A percentile compares a stretch with the other conserved stretches of the same genome.
Evolutionary conservation across 2,888 invertebrate species (phyloP).

Genomic region (Tetragonisca angustula): DNA sequence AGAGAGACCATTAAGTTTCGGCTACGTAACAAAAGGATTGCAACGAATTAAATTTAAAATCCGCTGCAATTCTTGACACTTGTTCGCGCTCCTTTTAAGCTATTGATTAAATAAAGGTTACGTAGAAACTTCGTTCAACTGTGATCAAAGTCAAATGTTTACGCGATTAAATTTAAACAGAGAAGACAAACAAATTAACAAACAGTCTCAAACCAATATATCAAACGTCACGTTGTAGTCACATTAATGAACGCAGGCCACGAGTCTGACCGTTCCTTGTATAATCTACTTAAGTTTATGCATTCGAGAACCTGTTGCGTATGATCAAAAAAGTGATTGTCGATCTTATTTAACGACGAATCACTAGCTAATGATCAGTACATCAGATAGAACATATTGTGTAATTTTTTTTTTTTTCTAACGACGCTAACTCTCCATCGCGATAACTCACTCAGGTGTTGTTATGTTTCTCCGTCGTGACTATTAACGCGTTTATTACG

Average conservation of each 20-base stretch:
- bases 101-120: background rate
- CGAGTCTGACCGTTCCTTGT: background rate
- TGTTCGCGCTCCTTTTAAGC: too few relatives aligned
- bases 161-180: background rate
- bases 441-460: background rate
- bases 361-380: background rate
- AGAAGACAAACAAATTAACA: background rate
- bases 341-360: constrained; percentile 2
- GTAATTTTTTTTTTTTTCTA: background rate
- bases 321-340: background rate
- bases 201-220: background rate
- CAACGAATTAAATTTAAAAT: background rate
- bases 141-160: too few relatives aligned
- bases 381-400: constrained; percentile 20
- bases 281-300: background rate
- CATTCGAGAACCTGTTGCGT: background rate
- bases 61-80: background rate
- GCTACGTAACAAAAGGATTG: background rate
- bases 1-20: background rate
- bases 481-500: background rate
- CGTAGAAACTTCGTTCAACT: too few relatives aligned
- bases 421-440: background rate
- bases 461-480: constrained; percentile 3
- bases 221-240: background rate
- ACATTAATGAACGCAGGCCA: background rate